Conservation (phyloP, 2,113 vertebrate genomes). For the Elachura formosa region DNA sequence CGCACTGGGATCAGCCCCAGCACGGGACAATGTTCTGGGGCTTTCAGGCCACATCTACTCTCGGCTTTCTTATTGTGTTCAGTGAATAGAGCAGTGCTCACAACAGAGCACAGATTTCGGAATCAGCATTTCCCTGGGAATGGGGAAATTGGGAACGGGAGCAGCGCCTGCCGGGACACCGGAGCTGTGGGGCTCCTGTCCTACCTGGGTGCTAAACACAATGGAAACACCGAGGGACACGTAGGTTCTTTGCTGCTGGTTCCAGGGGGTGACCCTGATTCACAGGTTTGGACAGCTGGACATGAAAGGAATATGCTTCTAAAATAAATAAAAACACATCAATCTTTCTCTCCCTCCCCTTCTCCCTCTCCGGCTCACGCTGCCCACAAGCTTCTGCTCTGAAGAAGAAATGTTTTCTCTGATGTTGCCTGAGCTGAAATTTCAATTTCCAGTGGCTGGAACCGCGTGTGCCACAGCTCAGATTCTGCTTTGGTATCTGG, state of each 20-base stretch:
- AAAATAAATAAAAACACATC: neutral
- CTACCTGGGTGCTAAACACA: neutral
- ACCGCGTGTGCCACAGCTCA: neutral
- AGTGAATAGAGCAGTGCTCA: neutral
- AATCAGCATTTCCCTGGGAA: neutral
- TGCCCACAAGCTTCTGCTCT: neutral
- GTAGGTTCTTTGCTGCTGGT: neutral
- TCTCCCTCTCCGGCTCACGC: neutral
- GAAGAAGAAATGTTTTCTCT: neutral
- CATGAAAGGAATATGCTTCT: neutral
- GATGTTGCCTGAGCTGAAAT: neutral
- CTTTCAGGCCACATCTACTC: neutral
- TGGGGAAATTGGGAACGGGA: neutral
- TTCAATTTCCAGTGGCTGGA: neutral
- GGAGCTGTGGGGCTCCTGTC: neutral
- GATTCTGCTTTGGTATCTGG: neutral
- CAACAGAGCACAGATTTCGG: neutral
- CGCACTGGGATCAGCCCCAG: neutral
- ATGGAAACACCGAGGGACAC: neutral
- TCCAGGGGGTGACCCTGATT: neutral
- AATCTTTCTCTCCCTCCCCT: neutral
- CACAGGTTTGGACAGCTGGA: neutral
- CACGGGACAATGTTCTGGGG: neutral
- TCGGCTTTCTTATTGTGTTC: neutral
- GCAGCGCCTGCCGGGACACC: rapidly evolving